These are phyloP conservation scores for Globodera rostochiensis DNA, from an alignment of 1,140 invertebrate species.

Conservation along the genomic window DNA sequence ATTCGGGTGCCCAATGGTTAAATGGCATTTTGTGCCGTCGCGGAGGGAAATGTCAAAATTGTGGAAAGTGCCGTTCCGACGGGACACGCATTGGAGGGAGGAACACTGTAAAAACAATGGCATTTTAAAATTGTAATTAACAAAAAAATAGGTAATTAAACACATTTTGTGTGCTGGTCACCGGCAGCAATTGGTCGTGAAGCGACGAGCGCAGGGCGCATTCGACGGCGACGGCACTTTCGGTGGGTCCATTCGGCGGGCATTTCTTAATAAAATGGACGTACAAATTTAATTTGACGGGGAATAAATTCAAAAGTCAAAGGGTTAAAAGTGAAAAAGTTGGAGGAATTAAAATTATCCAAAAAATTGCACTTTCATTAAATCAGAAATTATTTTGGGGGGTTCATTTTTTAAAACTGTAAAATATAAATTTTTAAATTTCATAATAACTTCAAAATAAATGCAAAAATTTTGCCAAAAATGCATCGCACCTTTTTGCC, in stretches of 20 bases:
- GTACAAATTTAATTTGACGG: not conserved
- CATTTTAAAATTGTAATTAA: too few relatives aligned
- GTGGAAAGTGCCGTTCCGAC: not conserved
- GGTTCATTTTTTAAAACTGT: too few relatives aligned
- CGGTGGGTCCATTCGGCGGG: not conserved
- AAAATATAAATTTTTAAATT: too few relatives aligned
- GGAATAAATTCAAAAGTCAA: not conserved
- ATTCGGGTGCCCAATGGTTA: not conserved
- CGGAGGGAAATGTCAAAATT: not conserved
- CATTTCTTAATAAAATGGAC: not conserved
- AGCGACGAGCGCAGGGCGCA: slow-evolving; percentile 9
- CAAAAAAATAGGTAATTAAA: too few relatives aligned
- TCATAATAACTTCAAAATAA: too few relatives aligned
- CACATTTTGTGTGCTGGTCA: slow-evolving; percentile 7
- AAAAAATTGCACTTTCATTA: too few relatives aligned
- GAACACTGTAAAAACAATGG: not conserved
- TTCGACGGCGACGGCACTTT: not conserved
- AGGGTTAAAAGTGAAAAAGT: too few relatives aligned
- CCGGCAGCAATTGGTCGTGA: not conserved
- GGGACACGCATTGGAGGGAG: not conserved
- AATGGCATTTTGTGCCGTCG: slow-evolving; percentile 8
- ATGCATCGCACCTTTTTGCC: slow-evolving; percentile 5
- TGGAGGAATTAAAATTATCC: too few relatives aligned
- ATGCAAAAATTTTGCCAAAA: slow-evolving; percentile 3
- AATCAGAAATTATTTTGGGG: too few relatives aligned